Evolutionary conservation across 2,797 vertebrate species (phyloP).

Genomic region (Acanthiza pusilla): DNA sequence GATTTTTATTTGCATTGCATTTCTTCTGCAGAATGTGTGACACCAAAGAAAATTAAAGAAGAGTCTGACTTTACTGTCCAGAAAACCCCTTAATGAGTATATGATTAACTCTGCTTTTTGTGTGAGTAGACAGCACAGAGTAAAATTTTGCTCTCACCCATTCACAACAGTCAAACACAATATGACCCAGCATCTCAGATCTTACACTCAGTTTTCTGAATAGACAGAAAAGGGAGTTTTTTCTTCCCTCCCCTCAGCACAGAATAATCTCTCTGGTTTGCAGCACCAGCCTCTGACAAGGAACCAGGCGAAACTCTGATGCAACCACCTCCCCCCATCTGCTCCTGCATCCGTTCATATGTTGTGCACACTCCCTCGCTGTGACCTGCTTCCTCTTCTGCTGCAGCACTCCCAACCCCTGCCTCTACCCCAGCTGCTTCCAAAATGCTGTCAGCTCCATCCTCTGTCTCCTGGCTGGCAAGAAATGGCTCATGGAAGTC

Average conservation of each 20-base stretch:
- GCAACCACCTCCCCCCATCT: background rate
- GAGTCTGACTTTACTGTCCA: background rate
- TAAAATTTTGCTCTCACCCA: background rate
- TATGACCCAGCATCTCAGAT: background rate
- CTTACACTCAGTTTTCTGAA: background rate
- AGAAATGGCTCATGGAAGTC: background rate
- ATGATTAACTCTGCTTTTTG: background rate
- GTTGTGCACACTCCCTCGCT: background rate
- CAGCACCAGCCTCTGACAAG: background rate
- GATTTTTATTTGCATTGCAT: background rate
- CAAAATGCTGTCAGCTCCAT: background rate
- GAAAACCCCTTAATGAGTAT: background rate
- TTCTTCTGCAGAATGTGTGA: conserved; percentile 8
- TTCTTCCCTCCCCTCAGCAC: background rate
- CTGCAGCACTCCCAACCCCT: background rate
- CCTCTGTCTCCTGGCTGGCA: background rate
- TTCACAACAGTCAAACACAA: rapidly evolving
- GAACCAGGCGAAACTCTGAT: background rate
- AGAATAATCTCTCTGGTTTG: background rate
- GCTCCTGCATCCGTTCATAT: background rate
- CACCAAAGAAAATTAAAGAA: conserved; percentile 1
- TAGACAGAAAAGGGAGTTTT: background rate
- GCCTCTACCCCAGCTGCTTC: background rate
- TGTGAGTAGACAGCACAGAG: background rate
- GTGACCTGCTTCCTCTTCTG: background rate